Evolutionary conservation across 1,140 invertebrate genomes (phyloP).

Genomic region (Acromyrmex charruanus): DNA sequence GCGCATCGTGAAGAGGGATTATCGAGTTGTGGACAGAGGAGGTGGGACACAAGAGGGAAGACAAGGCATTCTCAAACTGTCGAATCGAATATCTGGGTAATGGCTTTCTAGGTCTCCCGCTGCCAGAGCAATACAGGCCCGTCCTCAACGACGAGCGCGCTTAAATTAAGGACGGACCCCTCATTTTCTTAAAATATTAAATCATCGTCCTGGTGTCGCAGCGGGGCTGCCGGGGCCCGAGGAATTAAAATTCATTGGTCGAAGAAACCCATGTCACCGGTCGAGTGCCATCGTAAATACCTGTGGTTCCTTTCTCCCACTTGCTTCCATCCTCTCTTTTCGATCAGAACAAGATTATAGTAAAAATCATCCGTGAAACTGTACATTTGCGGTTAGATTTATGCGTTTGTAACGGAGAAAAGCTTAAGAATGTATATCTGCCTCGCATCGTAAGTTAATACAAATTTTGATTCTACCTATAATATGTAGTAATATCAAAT

Average conservation of each 20-base stretch:
- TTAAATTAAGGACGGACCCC: conserved; percentile 84
- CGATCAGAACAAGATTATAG: conserved; percentile 76
- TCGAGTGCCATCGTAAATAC: conserved; percentile 86
- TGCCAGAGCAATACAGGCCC: conserved; percentile 77
- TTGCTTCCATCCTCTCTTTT: conserved; percentile 29
- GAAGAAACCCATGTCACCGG: conserved; percentile 86
- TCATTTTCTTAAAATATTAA: conserved; percentile 87
- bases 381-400: conserved; percentile 38
- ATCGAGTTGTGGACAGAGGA: conserved; percentile 52
- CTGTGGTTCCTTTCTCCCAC: conserved; percentile 72
- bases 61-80: conserved; percentile 70
- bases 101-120: conserved; percentile 78
- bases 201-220: conserved; percentile 86
- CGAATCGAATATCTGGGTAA: conserved; percentile 79
- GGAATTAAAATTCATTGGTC: conserved; percentile 87
- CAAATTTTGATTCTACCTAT: neutral
- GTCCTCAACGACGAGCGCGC: conserved; percentile 71
- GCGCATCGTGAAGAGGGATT: conserved; percentile 71
- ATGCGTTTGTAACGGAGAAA: conserved; percentile 75
- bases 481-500: neutral
- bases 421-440: conserved; percentile 77
- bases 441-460: conserved; percentile 64
- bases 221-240: conserved; percentile 81
- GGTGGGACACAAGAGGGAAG: neutral
- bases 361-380: conserved; percentile 81